Base-by-base conservation (phyloP, 30 jellyfish, hydroid and myxozoan species). In the Euphysa ruthae region DNA sequence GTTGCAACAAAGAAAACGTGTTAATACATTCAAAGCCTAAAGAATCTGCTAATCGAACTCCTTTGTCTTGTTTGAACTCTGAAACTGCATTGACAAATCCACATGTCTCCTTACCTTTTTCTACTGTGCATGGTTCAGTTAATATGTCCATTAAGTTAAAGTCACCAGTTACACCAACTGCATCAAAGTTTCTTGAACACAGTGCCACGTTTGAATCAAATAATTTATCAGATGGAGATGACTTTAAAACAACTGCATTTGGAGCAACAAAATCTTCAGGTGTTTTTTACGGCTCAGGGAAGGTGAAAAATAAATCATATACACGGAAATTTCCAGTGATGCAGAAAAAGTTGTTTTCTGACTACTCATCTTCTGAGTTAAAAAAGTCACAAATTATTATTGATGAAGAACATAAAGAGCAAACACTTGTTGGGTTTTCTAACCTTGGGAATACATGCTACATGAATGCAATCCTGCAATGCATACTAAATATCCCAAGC, bases 401-500 rank as follows among this genome's bases (percentile, higher is more conserved):
- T n/a, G n/a, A n/a, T n/a, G n/a, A n/a, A n/a, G n/a, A n/a, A n/a
- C n/a, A n/a, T n/a, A n/a, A n/a, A n/a, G n/a, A n/a, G n/a, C n/a
- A n/a, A 38, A n/a, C 52, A 8, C n/a, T 65, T 4, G 31, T 44
- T 74, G 88, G 95, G n/a, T 84, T 84, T 84, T 70, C 93, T 6
- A 76, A 84, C 66, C 64, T 84, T 43, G 95, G 95, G 10, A 84
- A 84, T 50, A 84, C 95, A 14, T 84, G 95, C 56, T 76, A 84
- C 81, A 84, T 84, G 95, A 84, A 84, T 38, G 88, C 93, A 5
- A 71, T 84, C 1, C 76, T 84, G 63, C 95, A 84, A 61, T 76
- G 93, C 70, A 68, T 84, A n/a, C 58, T 84, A 26, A 84, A 86
- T 35, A 70, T 72, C 14, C 93, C 93, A 58, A 79, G 74, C 32